phyloP scores from a whole-genome alignment of 2,113 vertebrate genomes.

The Murina feae region DNA sequence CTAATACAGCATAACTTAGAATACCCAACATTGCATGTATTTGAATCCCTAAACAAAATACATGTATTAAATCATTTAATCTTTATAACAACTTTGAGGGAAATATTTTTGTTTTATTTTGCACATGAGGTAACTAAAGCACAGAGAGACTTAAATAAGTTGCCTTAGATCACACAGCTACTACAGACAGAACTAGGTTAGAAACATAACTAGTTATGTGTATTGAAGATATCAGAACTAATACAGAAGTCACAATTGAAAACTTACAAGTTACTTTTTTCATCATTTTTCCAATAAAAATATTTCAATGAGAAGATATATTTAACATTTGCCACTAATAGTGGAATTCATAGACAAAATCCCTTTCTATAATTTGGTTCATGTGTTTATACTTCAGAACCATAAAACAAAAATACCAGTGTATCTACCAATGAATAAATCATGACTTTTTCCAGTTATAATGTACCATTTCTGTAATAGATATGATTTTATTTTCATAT shows the following conservation, averaged over 20 bases:
- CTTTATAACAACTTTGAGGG: neutral
- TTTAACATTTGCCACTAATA: neutral
- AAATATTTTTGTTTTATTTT: slow-evolving; percentile 10
- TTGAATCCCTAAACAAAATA: neutral
- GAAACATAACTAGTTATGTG: neutral
- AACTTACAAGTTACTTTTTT: neutral
- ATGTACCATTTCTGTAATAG: neutral
- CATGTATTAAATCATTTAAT: neutral
- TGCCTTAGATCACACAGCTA: neutral
- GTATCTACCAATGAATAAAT: neutral
- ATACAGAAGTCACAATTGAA: neutral
- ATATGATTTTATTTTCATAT: neutral
- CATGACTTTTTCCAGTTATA: neutral
- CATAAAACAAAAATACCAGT: neutral
- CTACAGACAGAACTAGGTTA: neutral
- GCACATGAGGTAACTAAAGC: neutral
- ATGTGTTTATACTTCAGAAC: neutral
- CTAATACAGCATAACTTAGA: neutral
- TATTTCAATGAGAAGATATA: neutral
- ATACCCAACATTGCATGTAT: neutral
- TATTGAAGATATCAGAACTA: neutral
- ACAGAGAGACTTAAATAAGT: neutral
- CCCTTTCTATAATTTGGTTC: slow-evolving; percentile 2
- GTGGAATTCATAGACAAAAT: neutral
- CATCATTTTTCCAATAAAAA: neutral